A percentile compares a stretch with the other conserved stretches of the same genome.
phyloP scores from a whole-genome alignment of 2,113 vertebrate genomes.

The Hippocampus barbouri region DNA sequence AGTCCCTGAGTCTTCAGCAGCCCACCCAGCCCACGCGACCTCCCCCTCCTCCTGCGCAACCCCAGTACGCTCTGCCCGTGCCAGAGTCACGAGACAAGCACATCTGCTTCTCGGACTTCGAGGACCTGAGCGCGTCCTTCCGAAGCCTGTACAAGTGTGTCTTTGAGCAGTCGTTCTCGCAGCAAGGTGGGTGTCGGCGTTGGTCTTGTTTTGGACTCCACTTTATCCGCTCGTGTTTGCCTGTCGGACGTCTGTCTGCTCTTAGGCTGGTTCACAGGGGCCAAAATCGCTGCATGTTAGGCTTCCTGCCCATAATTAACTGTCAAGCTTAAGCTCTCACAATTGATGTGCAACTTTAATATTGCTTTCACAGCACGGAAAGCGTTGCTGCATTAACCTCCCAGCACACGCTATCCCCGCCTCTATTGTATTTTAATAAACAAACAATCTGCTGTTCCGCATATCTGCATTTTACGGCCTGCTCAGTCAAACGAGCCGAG shows the following conservation, averaged over 20 bases:
- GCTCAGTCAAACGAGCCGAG: constrained; percentile 69
- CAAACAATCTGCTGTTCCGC: constrained; percentile 67
- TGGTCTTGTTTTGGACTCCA: constrained; percentile 10
- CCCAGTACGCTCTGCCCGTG: constrained; percentile 75
- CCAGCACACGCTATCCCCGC: constrained; percentile 33
- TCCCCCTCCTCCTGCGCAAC: constrained; percentile 60
- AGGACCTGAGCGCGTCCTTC: constrained; percentile 86
- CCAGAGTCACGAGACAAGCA: constrained; percentile 76
- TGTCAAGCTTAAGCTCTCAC: constrained; percentile 52
- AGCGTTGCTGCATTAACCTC: constrained; percentile 49
- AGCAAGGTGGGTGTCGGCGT: constrained; percentile 73
- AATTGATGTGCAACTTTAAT: constrained; percentile 39
- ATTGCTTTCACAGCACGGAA: constrained; percentile 40
- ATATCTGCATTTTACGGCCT: constrained; percentile 64
- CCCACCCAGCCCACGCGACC: constrained; percentile 45
- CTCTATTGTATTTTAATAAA: constrained; percentile 66
- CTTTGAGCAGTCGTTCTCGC: constrained; percentile 82
- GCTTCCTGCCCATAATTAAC: constrained; percentile 56
- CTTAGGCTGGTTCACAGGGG: constrained; percentile 4
- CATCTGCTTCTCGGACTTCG: constrained; percentile 80
- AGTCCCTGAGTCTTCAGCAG: constrained; percentile 76
- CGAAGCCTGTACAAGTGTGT: constrained; percentile 85
- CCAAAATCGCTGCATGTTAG: constrained; percentile 20
- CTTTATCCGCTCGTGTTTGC: constrained; percentile 10
- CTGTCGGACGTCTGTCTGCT: constrained; percentile 18